A percentile compares a stretch with the other conserved stretches of the same genome.
These are phyloP conservation scores for Tragelaphus scriptus DNA, from an alignment of 2,113 vertebrate genomes.

Conservation along the genomic window DNA sequence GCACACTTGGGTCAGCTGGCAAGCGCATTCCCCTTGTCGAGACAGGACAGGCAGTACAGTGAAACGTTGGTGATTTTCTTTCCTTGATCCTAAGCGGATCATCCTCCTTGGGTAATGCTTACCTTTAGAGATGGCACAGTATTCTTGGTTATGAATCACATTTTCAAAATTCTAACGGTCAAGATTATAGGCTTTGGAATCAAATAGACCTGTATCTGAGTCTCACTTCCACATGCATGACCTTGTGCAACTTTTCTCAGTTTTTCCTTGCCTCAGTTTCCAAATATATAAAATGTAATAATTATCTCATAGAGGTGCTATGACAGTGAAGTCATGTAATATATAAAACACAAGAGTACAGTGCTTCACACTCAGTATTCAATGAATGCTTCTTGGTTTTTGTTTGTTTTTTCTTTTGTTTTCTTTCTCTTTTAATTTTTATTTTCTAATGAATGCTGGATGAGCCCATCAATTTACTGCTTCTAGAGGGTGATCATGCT, in stretches of 20 bases:
- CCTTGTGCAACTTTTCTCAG: background rate
- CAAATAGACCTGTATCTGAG: background rate
- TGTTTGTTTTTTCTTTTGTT: background rate
- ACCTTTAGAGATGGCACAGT: background rate
- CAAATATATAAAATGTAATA: background rate
- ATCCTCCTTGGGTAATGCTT: background rate
- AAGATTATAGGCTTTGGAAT: background rate
- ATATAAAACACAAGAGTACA: background rate
- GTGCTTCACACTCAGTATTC: background rate
- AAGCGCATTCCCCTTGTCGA: background rate
- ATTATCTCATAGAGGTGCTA: background rate
- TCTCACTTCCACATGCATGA: background rate
- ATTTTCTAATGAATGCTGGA: background rate
- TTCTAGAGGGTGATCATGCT: background rate
- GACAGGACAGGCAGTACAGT: background rate
- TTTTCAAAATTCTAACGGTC: background rate
- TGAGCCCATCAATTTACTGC: background rate
- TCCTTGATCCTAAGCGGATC: background rate
- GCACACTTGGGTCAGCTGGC: background rate
- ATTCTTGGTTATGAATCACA: background rate
- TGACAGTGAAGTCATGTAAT: background rate
- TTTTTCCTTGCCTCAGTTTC: background rate
- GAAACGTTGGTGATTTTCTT: background rate
- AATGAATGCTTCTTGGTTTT: background rate
- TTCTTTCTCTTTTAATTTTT: background rate